phyloP scores from a whole-genome alignment of 2,113 vertebrate species.

The Alligator mississippiensis region DNA sequence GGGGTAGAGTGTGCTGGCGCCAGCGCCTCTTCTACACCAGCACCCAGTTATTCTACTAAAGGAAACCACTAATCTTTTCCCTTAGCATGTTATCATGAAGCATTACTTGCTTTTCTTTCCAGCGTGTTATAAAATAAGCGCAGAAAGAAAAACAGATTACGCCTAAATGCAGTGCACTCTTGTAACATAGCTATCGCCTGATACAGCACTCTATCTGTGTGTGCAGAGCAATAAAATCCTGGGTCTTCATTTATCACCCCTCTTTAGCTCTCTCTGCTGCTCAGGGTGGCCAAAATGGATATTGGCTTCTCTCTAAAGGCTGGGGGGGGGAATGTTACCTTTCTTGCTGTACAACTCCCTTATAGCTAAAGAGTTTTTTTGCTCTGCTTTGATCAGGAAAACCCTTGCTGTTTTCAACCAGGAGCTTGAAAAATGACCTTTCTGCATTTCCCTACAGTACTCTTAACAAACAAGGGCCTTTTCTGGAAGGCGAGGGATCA shows the following conservation, averaged over 20 bases:
- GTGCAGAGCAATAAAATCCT: slow-evolving; percentile 10
- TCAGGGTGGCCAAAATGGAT: background rate
- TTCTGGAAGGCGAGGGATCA: no score
- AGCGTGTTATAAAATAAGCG: slow-evolving; percentile 8
- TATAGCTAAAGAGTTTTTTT: background rate
- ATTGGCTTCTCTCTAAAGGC: background rate
- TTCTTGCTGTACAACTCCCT: no score
- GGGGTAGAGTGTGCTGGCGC: no score
- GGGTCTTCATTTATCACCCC: slow-evolving; percentile 19
- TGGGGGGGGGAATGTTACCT: background rate
- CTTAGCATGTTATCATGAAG: background rate
- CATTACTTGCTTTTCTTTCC: background rate
- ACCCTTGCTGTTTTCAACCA: no score
- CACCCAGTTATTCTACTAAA: no score
- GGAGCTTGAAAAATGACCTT: no score
- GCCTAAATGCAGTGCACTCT: background rate
- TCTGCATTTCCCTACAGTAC: no score
- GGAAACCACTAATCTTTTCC: background rate
- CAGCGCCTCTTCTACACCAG: no score
- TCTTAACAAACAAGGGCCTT: no score
- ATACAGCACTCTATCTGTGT: background rate
- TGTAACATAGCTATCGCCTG: background rate
- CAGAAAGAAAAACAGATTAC: slow-evolving; percentile 31
- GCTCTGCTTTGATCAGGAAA: no score
- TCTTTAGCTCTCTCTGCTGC: background rate